phyloP scores from a whole-genome alignment of 2,113 vertebrate genomes.

The Rhineura floridana region DNA sequence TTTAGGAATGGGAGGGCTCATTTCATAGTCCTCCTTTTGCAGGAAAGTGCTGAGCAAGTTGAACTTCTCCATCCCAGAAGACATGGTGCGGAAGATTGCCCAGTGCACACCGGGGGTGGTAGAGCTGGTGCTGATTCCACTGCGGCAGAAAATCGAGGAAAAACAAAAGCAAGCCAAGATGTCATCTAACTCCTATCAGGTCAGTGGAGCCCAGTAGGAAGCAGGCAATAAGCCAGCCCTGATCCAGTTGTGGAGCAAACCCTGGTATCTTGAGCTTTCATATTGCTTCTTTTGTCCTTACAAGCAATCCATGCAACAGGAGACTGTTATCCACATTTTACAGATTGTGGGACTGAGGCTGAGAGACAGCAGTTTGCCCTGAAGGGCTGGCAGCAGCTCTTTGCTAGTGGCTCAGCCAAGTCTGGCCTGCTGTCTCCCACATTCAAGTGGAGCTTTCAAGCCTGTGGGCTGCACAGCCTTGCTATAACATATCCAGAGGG shows the following conservation, averaged over 20 bases:
- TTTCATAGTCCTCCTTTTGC: not conserved
- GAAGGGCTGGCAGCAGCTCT: too few species aligned
- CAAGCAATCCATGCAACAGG: not conserved
- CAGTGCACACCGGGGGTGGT: conserved; percentile 70
- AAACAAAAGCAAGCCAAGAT: conserved; percentile 60
- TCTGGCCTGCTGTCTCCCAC: not conserved
- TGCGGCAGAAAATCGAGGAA: conserved; percentile 73
- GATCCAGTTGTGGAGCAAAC: not conserved
- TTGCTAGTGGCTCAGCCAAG: not conserved
- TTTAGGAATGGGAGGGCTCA: too few species aligned
- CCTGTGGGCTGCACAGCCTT: not conserved
- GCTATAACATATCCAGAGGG: too few species aligned
- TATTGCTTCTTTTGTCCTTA: too few species aligned
- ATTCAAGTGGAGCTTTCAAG: not conserved
- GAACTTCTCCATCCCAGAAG: conserved; percentile 69
- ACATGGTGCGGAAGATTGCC: conserved; percentile 63
- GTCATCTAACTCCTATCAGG: conserved; percentile 51
- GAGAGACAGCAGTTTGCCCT: not conserved
- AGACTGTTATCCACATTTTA: not conserved
- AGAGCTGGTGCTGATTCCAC: conserved; percentile 73
- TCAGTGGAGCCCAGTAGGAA: not conserved
- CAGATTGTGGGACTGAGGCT: not conserved
- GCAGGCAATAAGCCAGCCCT: not conserved
- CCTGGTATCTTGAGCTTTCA: rapidly evolving
- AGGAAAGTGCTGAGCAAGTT: conserved; percentile 78